Conservation (phyloP, 2,888 invertebrate species). For the Machimus rusticus region DNA sequence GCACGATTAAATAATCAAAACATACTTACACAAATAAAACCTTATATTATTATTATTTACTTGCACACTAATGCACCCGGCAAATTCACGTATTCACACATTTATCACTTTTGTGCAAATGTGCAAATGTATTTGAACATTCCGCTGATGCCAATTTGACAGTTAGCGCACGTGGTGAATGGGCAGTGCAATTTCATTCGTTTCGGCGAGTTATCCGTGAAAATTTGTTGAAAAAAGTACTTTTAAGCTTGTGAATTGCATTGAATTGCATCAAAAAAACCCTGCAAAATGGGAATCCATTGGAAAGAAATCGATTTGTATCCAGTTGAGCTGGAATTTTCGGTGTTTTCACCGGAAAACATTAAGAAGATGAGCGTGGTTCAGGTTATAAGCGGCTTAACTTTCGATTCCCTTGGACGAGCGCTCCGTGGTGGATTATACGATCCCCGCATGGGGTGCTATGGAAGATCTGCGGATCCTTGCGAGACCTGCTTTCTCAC, state of each 20-base stretch:
- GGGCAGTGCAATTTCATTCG: neutral
- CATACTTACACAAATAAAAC: neutral
- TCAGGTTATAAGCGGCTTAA: constrained; percentile 78
- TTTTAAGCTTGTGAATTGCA: neutral
- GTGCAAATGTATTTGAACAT: neutral
- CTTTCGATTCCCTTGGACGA: constrained; percentile 85
- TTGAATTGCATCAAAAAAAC: neutral
- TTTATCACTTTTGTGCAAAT: no score
- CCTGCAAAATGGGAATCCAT: constrained; percentile 30
- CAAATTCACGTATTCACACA: neutral
- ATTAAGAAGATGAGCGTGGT: constrained; percentile 80
- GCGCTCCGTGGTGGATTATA: constrained; percentile 88
- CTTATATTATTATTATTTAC: neutral
- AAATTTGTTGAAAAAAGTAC: neutral
- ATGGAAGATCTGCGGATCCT: constrained; percentile 65
- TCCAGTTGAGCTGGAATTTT: constrained; percentile 67
- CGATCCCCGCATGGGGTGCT: constrained; percentile 79
- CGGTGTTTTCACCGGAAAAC: constrained; percentile 79
- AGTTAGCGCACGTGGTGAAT: neutral
- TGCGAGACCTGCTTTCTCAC: constrained; percentile 82
- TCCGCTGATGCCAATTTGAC: neutral
- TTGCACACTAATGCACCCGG: neutral
- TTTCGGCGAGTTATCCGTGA: neutral
- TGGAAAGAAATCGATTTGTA: constrained; percentile 55
- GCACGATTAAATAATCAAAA: neutral